phyloP scores from a whole-genome alignment of 2,888 invertebrate genomes.

The Tryphoninae sp. region DNA sequence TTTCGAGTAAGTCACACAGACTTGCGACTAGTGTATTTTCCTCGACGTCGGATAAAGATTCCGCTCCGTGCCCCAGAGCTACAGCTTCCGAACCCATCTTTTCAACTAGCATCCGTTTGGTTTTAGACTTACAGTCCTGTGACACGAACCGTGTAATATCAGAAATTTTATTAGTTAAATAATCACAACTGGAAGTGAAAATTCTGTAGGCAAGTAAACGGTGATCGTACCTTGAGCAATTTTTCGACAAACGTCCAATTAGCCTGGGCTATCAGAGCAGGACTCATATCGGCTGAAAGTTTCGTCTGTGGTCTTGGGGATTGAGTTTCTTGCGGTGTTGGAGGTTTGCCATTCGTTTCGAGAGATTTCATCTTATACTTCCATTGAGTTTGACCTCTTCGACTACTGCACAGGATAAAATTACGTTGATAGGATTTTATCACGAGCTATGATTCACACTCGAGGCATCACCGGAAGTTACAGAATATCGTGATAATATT shows the following conservation, averaged over 20 bases:
- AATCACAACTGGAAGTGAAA: not conserved
- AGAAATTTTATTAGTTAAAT: not conserved
- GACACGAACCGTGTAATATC: slow-evolving; percentile 1
- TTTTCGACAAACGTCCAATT: slow-evolving; percentile 99
- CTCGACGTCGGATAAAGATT: slow-evolving; percentile 90
- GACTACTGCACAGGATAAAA: slow-evolving; percentile 71
- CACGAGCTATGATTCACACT: not conserved
- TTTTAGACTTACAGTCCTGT: slow-evolving; percentile 95
- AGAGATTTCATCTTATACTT: slow-evolving; percentile 80
- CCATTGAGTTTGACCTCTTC: slow-evolving; percentile 80
- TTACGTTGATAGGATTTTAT: not conserved
- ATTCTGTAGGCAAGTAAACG: slow-evolving; percentile 8
- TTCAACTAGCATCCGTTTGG: slow-evolving; percentile 98
- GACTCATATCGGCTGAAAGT: slow-evolving; percentile 87
- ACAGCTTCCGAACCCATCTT: slow-evolving; percentile 99
- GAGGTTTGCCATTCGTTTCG: slow-evolving; percentile 77
- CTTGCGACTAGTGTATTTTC: slow-evolving; percentile 99
- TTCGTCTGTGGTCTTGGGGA: slow-evolving; percentile 82
- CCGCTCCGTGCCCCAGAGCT: slow-evolving; percentile 94
- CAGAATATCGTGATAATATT: slow-evolving; percentile 27
- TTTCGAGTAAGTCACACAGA: slow-evolving; percentile 97
- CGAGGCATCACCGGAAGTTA: slow-evolving; percentile 17
- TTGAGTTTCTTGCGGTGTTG: slow-evolving; percentile 78
- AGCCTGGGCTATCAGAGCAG: slow-evolving; percentile 96
- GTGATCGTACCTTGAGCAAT: slow-evolving; percentile 89